Conservation (phyloP, 2,113 vertebrate species). For the Gracilinanus agilis region DNA sequence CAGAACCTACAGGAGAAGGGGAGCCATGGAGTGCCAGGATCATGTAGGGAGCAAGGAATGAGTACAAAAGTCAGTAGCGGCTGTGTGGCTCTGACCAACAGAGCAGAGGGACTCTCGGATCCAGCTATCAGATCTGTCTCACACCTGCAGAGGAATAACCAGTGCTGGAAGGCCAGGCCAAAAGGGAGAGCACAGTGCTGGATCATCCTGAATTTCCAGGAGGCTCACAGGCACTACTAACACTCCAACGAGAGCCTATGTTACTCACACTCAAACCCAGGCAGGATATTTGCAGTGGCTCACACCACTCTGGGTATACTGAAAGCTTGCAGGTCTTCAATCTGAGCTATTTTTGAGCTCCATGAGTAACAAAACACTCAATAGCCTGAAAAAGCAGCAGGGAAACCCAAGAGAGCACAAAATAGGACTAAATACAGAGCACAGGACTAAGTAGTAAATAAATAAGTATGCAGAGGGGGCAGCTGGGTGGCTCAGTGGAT, state of each 20-base stretch:
- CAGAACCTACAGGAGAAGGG: neutral
- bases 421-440: neutral
- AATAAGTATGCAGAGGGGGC: too few species aligned
- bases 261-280: neutral
- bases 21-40: neutral
- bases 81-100: neutral
- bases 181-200: neutral
- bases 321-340: neutral
- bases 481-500: too few species aligned
- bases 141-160: neutral
- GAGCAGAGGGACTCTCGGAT: neutral
- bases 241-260: neutral
- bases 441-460: too few species aligned
- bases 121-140: neutral
- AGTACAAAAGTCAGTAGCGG: neutral
- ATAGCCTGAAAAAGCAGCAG: neutral
- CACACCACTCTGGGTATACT: neutral
- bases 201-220: neutral
- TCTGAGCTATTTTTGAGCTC: neutral
- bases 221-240: neutral
- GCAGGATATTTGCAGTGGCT: neutral
- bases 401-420: neutral
- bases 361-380: neutral
- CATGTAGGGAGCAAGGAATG: too few species aligned
- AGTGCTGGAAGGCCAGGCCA: neutral